Base-by-base conservation (phyloP, 2,797 vertebrate species). In the Percopsis omiscomaycus region DNA sequence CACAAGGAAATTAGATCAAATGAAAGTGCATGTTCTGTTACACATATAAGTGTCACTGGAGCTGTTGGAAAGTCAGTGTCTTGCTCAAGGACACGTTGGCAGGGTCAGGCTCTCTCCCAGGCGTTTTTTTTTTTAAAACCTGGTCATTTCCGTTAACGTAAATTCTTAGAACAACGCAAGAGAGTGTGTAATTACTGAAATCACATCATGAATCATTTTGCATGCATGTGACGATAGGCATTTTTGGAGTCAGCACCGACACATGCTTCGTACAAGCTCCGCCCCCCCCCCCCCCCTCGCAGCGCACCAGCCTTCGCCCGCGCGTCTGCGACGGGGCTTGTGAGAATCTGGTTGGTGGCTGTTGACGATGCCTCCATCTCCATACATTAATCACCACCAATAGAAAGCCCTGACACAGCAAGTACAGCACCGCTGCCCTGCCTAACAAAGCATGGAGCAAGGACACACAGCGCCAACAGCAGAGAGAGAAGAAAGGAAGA, bases 381-480 rank as follows among this genome's bases (percentile, higher is more conserved):
- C 94, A 93, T 93, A 89, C 96, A 98, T 98, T 98, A 99, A 98
- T 99, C 96, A 98, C 97, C 85, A 82, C 93, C 94, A 92, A 92
- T 96, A 96, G 92, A 96, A 91, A 96, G 92, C 89, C 94, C 96
- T 98, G 97, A 98, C 96, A 93, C 93, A 95, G 95, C 96, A 96
- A 74, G 91, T 96, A 95, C 94, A 93, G 89, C 93, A 86, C 86
- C 84, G 82, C 87, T 88, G 88, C 92, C 92, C 93, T 96, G 95
- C 93, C 95, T 97, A 98, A 95, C 96, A 98, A 98, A 98, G 93
- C 97, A 97, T 96, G 93, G 90, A 97, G 91, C 96, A 98, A 98
- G 97, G 96, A 98, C 97, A 96, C 94, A 89, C 90, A 92, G 93
- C 90, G 94, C 96, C 95, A 95, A 93, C 95, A 97, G 95, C 92